phyloP scores from a whole-genome alignment of 1,140 invertebrate genomes.

The Bombus sibiricus region DNA sequence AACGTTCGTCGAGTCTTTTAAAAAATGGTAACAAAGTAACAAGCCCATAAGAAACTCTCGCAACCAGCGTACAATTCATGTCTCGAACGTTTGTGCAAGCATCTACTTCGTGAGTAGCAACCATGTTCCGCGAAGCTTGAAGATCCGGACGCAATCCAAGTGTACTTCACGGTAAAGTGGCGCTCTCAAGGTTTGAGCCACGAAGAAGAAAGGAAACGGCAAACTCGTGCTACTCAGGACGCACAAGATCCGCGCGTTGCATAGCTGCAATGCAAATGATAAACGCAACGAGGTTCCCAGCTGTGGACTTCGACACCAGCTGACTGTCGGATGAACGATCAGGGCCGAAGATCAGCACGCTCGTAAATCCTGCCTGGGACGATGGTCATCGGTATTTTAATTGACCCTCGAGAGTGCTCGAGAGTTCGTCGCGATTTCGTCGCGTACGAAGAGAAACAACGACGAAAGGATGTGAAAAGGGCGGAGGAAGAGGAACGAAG shows the following conservation, averaged over 20 bases:
- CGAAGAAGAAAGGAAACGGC: constrained; percentile 6
- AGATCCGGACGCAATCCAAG: background rate
- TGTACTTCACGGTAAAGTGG: background rate
- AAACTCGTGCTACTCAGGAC: background rate
- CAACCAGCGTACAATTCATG: background rate
- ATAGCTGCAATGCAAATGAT: constrained; percentile 49
- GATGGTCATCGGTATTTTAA: constrained; percentile 64
- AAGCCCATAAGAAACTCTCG: background rate
- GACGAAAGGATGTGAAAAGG: background rate
- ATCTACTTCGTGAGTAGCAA: no score
- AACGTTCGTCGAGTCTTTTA: background rate
- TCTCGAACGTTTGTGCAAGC: background rate
- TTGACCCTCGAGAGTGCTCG: constrained; percentile 47
- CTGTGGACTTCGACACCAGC: constrained; percentile 58
- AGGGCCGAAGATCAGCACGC: constrained; percentile 47
- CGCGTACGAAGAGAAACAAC: constrained; percentile 21
- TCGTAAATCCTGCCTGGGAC: constrained; percentile 52
- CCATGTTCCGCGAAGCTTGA: background rate
- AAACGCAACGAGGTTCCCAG: constrained; percentile 36
- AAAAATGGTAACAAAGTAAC: background rate
- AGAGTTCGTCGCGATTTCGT: constrained; percentile 53
- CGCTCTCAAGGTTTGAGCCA: background rate
- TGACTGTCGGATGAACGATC: constrained; percentile 53
- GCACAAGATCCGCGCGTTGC: background rate
- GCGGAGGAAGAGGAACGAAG: background rate